Conservation (phyloP, 2,113 vertebrate genomes). For the Columba livia region DNA sequence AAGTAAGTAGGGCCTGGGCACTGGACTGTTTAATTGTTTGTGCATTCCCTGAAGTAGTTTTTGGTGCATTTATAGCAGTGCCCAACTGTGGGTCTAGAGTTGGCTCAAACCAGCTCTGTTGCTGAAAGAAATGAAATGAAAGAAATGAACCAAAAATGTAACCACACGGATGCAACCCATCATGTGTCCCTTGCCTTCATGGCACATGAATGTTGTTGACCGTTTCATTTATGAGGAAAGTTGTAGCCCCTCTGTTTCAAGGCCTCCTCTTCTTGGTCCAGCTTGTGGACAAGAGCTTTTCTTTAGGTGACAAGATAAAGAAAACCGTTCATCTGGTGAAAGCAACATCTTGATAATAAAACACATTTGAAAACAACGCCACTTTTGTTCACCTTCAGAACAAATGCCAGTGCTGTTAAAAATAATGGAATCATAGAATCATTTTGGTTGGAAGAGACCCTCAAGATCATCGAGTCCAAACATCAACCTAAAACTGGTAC, state of each 20-base stretch:
- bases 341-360: background rate
- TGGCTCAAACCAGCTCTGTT: background rate
- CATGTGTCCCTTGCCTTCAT: background rate
- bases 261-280: background rate
- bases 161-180: background rate
- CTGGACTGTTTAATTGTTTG: background rate
- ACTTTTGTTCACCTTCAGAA: background rate
- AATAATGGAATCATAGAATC: too few relatives aligned
- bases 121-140: background rate
- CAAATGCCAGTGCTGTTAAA: background rate
- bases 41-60: background rate
- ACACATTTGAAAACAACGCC: background rate
- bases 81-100: rapidly evolving
- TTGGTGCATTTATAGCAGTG: background rate
- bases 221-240: background rate
- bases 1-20: background rate
- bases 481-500: too few relatives aligned
- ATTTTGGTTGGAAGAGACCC: too few relatives aligned
- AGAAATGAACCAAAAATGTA: background rate
- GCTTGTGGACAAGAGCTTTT: background rate
- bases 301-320: background rate
- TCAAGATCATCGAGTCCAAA: too few relatives aligned
- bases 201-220: background rate
- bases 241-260: background rate
- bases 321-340: rapidly evolving